Base-by-base conservation (phyloP, 2,888 invertebrate genomes). In the Sphaerophoria rueppellii region DNA sequence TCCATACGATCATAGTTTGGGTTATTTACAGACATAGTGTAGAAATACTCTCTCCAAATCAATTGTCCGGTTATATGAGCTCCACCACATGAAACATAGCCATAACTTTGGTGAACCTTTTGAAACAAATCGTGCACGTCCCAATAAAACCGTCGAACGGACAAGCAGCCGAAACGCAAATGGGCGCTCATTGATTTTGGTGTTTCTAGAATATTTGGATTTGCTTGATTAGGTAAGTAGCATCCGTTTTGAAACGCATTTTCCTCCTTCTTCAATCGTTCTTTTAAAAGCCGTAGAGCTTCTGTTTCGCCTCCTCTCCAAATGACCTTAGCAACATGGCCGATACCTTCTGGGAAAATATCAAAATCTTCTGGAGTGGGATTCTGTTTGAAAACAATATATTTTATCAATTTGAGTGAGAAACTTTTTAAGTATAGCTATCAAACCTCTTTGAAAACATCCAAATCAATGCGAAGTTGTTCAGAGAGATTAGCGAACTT, bases 11-110 rank as follows among this genome's bases (percentile, higher is more conserved):
- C 95, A 89, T 94, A 96, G 87, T 94, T 92, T 0, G 94, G 93
- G 90, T 96, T 96, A 89, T 94, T 94, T 14, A 95, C 94, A 48
- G 95, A 95, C 95, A 96, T 95, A 43, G 95, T 95, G 91, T 96
- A 96, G 91, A 96, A 96, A 88, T 95, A 96, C 89, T 96, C 95
- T 40, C 95, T 93, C 96, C 96, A 96, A 50, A 95, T 94, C 43
- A 96, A 90, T 89, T 96, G 96, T 0, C 95, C 95, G 88, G 93
- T 90, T 55, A 92, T 92, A 43, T 92, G 91, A 3, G 90, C 89
- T 0, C 91, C 91, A 16, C 89, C 89, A 0, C 89, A 74, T 0
- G 89, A 52, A 1, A 89, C 89, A 0, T 87, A 87, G 0, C 87
- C 86, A 60, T 88, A 87, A 4, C 88, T 93, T 81, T 94, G 93